Base-by-base conservation (phyloP, 2,113 vertebrate genomes). In the Chionomys nivalis region DNA sequence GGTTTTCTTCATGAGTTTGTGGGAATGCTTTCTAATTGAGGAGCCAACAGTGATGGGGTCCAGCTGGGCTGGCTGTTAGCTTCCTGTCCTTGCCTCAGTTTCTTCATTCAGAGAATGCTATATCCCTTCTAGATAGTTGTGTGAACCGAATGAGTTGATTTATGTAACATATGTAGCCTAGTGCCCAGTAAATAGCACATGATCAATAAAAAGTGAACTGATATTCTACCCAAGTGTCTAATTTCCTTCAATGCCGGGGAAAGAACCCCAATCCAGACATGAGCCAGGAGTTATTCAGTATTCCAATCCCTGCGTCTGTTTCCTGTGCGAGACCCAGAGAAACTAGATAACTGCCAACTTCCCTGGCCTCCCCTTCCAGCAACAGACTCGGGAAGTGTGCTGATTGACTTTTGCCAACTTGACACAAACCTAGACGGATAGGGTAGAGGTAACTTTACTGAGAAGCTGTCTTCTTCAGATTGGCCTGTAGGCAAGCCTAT, bases 21-120 rank as follows among this genome's bases (percentile, higher is more conserved):
- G 42, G 52, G 89, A 78, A 55, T 33, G 49, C 7, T n/a, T 89
- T 81, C 55, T 65, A 70, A 26, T 52, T 58, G 42, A 78, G 78
- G 61, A 61, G 11, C 5, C 33, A 17, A 24, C 7, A 39, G 36
- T 58, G 75, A 33, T 83, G 83, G 17, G 47, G 65, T 86, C 39
- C 39, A 31, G n/a, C 58, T 61, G 68, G 52, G 31, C 19, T n/a
- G 8, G 42, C 86, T 82, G 31, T 17, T 26, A 39, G 28, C 33
- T n/a, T 91, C 61, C 23, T 24, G 4, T 16, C 2, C 14, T 47
- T 24, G 36, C 73, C 89, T 96, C 7, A 7, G 77, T 82, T 72
- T 70, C 66, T 36, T 96, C 26, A 14, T 93, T 90, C 52, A 86
- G 63, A 81, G 93, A 91, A 72, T 24, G 17, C 78, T 79, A 3